Evolutionary conservation across 2,113 vertebrate genomes (phyloP), one percentile per base, ranked within the genome.

Genomic region (Bambusicola thoracicus): DNA sequence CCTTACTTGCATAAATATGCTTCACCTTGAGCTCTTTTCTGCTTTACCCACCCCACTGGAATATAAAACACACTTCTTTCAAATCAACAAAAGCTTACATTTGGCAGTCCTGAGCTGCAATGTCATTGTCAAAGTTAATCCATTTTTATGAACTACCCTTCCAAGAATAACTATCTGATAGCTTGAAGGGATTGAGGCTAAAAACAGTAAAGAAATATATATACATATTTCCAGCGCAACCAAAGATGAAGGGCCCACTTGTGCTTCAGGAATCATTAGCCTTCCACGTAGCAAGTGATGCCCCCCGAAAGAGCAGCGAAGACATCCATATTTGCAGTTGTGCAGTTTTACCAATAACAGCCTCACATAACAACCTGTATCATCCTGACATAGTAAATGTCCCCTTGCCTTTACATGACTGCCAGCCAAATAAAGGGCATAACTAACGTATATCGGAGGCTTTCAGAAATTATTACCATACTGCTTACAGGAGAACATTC

Each of bases 171-270:
- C 85, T 87, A 67, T 87, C 75, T 95, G 93, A 95, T 89, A 92
- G 96, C 95, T 96, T 93, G 92, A 90, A 96, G 93, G 93, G 85
- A 90, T 88, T 90, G 85, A 92, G 97, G 92, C 94, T 97, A 96
- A 96, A 96, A 94, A 87, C 87, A 93, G 70, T 91, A 81, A 9
- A 22, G 44, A 41, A 59, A 58, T 4, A 62, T 8, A 58, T n/a
- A 91, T 91, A n/a, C n/a, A n/a, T 34, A 89, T 83, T 94, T 87
- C 63, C 49, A 90, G 67, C 72, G 70, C 74, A 92, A 95, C 89
- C 55, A 88, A 95, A 92, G 82, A 92, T 86, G 75, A 91, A 94
- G 84, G 83, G 65, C 73, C 53, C 84, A 79, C 58, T 72, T 90
- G 41, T 43, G 84, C 93, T 95, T 94, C 81, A 90, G 89, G 82